Conservation (phyloP, 2,113 vertebrate species). For the Circaetus gallicus region DNA sequence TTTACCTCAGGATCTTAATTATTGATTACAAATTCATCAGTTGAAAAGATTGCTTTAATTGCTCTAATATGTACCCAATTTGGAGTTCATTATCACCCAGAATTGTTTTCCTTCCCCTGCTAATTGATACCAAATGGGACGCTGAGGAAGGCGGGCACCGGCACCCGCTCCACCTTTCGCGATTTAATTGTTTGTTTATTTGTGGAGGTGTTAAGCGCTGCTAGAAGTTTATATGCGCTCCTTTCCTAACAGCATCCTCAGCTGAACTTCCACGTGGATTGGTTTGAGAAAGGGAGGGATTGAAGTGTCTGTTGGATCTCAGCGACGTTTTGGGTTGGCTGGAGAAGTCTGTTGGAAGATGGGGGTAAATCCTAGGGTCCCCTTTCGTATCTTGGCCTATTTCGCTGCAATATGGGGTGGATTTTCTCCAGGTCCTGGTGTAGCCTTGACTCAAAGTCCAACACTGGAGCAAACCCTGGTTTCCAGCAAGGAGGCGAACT, state of each 20-base stretch:
- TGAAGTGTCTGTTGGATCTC: background rate
- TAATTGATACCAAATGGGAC: conserved; percentile 65
- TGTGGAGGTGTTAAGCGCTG: background rate
- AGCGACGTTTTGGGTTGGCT: background rate
- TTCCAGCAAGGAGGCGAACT: background rate
- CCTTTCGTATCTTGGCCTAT: background rate
- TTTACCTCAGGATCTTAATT: conserved; percentile 70
- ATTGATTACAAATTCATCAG: conserved; percentile 73
- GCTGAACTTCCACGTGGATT: background rate
- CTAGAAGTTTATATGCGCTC: background rate
- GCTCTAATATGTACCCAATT: conserved; percentile 68
- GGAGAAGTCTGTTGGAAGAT: background rate
- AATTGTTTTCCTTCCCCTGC: conserved; percentile 66
- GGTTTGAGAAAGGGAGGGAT: background rate
- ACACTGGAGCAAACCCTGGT: background rate
- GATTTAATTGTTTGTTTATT: conserved; percentile 44
- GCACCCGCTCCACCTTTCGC: background rate
- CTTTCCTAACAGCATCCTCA: background rate
- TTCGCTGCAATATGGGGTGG: background rate
- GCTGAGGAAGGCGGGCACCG: conserved; percentile 9
- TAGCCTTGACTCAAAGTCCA: accelerated
- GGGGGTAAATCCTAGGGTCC: background rate
- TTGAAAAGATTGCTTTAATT: conserved; percentile 64
- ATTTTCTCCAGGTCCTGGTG: background rate
- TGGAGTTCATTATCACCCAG: conserved; percentile 63